Evolutionary conservation across 2,888 invertebrate genomes (phyloP).

Genomic region (Orthosia cruda): DNA sequence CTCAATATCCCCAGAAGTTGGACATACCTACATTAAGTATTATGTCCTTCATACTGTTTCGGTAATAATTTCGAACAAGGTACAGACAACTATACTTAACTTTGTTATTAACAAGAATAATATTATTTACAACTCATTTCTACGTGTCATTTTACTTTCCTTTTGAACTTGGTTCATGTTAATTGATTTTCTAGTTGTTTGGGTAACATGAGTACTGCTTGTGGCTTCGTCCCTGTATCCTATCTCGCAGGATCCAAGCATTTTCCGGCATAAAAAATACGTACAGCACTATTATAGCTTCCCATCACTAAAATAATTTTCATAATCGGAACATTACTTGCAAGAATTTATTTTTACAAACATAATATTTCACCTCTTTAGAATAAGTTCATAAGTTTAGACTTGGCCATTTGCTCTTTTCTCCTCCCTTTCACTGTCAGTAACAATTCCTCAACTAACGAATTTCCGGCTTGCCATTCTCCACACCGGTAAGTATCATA

Average conservation of each 20-base stretch:
- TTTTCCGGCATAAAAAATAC: no score
- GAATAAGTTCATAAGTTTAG: not conserved
- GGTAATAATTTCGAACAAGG: not conserved
- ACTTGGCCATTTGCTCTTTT: not conserved
- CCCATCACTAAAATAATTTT: no score
- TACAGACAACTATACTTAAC: not conserved
- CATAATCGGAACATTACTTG: no score
- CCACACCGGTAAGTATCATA: conserved; percentile 65
- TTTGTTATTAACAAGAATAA: not conserved
- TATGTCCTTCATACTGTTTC: not conserved
- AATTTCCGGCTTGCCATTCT: conserved; percentile 32
- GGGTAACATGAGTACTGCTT: no score
- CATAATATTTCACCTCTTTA: no score
- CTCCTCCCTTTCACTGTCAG: not conserved
- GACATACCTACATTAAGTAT: conserved; percentile 1
- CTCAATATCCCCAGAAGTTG: conserved; percentile 6
- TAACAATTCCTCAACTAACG: not conserved
- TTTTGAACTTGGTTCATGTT: not conserved
- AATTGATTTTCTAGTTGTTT: not conserved
- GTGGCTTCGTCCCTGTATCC: no score
- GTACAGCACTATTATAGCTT: no score
- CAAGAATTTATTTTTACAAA: no score
- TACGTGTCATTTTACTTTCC: not conserved
- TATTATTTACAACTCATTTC: not conserved
- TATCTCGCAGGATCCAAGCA: no score